phyloP scores from a whole-genome alignment of 2,888 invertebrate genomes.

The Lepidochrysops patricia region DNA sequence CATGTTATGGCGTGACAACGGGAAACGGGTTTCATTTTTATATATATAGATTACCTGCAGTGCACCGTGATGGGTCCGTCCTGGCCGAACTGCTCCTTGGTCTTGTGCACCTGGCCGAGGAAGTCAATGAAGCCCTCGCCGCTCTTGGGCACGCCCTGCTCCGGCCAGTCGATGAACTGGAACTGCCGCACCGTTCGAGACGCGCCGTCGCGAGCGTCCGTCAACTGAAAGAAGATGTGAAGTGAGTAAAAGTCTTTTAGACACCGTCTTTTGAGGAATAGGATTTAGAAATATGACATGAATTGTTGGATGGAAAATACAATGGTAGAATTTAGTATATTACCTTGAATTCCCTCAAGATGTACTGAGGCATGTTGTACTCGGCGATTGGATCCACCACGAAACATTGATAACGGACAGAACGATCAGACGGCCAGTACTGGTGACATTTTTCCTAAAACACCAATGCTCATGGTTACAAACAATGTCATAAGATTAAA shows the following conservation, averaged over 20 bases:
- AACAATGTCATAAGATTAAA: neutral
- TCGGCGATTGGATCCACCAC: constrained; percentile 99
- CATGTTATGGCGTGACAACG: no score
- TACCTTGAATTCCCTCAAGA: constrained; percentile 97
- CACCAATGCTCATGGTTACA: constrained; percentile 16
- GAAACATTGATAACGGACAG: constrained; percentile 97
- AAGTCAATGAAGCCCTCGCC: constrained; percentile 99
- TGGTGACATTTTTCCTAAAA: constrained; percentile 97
- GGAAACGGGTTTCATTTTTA: no score
- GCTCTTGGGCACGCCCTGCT: constrained; percentile 96
- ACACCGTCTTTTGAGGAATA: no score
- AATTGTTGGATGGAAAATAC: no score
- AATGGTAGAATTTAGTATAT: no score
- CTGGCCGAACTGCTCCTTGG: constrained; percentile 99
- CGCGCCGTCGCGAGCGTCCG: constrained; percentile 97
- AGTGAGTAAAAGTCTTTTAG: no score
- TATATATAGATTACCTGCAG: constrained; percentile 83
- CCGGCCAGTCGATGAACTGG: constrained; percentile 97
- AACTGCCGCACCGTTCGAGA: constrained; percentile 96
- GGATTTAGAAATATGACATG: neutral
- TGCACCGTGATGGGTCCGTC: constrained; percentile 99
- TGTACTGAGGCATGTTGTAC: constrained; percentile 99
- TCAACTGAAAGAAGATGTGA: no score
- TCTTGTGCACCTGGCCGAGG: constrained; percentile 99
- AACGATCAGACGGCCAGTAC: constrained; percentile 99